Conservation (phyloP, 2,888 invertebrate genomes). For the Teinopalpus imperialis region DNA sequence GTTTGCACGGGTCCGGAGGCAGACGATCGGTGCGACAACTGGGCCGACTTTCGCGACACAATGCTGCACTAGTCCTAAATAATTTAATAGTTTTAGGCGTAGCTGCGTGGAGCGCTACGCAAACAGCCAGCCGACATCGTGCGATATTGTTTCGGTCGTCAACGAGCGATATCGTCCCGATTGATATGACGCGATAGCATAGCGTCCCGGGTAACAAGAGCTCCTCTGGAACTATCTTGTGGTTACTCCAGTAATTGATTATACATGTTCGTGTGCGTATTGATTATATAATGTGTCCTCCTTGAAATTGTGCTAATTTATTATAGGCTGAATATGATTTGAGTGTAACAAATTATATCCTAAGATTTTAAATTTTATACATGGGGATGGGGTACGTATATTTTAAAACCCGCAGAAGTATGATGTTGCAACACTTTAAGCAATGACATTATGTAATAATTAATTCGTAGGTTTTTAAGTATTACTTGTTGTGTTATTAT, state of each 20-base stretch:
- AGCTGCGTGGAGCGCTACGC: conserved; percentile 55
- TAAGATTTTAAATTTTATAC: too few species aligned
- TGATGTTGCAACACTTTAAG: too few species aligned
- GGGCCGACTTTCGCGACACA: conserved; percentile 69
- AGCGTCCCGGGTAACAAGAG: neutral
- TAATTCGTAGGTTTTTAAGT: too few species aligned
- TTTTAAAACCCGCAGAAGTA: too few species aligned
- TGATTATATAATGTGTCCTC: conserved; percentile 10
- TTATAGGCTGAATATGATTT: neutral
- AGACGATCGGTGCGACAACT: conserved; percentile 36
- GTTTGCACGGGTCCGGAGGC: conserved; percentile 64
- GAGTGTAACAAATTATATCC: too few species aligned
- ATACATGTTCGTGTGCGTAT: conserved; percentile 9
- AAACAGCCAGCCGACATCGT: conserved; percentile 46
- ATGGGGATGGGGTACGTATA: too few species aligned
- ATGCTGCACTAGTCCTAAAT: conserved; percentile 73
- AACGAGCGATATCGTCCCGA: too few species aligned
- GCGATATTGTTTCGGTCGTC: conserved; percentile 6
- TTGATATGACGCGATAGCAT: too few species aligned
- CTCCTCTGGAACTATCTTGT: conserved; percentile 13
- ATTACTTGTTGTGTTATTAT: too few species aligned
- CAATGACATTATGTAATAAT: too few species aligned
- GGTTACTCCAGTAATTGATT: conserved; percentile 19
- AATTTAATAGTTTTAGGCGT: conserved; percentile 70
- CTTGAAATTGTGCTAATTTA: neutral